Conservation (phyloP, 2,888 invertebrate genomes). For the Apomyelois bistriatella region DNA sequence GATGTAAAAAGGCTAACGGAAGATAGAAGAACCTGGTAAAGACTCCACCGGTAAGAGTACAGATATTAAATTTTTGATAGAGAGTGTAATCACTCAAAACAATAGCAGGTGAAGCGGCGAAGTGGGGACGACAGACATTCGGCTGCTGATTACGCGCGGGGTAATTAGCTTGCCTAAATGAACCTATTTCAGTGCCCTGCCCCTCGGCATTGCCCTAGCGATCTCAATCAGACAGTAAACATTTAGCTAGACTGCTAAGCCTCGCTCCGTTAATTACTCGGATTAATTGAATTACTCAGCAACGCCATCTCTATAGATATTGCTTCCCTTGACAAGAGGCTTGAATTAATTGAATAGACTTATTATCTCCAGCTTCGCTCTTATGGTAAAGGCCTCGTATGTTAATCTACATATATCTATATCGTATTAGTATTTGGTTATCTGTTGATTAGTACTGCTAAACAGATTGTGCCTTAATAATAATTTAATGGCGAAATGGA, state of each 20-base stretch:
- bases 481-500: too few relatives aligned
- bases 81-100: too few relatives aligned
- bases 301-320: conserved; percentile 10
- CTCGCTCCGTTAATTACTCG: conserved; percentile 14
- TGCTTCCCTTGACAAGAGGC: conserved; percentile 11
- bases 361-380: conserved; percentile 2
- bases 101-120: conserved; percentile 21
- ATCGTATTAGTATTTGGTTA: too few relatives aligned
- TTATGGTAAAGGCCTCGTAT: neutral
- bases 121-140: conserved; percentile 48
- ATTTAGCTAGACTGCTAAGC: conserved; percentile 26
- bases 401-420: too few relatives aligned
- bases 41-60: too few relatives aligned
- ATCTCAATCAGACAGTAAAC: conserved; percentile 42
- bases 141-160: conserved; percentile 60
- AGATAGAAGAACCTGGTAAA: too few relatives aligned
- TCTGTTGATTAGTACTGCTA: too few relatives aligned
- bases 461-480: too few relatives aligned
- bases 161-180: conserved; percentile 71
- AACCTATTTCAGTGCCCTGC: conserved; percentile 58
- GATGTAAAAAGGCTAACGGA: too few relatives aligned
- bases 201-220: conserved; percentile 45
- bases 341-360: conserved; percentile 12
- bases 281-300: conserved; percentile 13
- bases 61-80: too few relatives aligned